phyloP scores from a whole-genome alignment of 2,888 invertebrate genomes.

The Melanostoma scalare region DNA sequence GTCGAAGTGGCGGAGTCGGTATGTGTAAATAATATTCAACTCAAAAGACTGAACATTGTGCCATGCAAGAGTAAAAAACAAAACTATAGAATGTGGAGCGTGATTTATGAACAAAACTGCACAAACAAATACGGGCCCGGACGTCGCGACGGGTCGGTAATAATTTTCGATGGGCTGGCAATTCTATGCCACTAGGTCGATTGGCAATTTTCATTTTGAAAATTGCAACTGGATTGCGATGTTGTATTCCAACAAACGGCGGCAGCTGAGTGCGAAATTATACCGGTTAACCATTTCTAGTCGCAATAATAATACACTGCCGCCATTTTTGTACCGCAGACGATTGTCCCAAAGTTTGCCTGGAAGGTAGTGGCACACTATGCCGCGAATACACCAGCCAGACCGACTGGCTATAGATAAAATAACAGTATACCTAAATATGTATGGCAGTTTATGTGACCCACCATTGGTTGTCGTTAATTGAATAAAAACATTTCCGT shows the following conservation, averaged over 20 bases:
- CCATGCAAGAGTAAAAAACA: conserved; percentile 17
- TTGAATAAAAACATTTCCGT: conserved; percentile 60
- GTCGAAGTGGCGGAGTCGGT: conserved; percentile 47
- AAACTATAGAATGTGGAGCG: conserved; percentile 61
- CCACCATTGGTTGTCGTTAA: conserved; percentile 42
- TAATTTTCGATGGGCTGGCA: conserved; percentile 52
- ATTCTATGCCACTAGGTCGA: conserved; percentile 70
- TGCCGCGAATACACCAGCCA: conserved; percentile 24
- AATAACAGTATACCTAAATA: not conserved
- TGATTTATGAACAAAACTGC: conserved; percentile 65
- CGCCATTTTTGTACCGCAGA: conserved; percentile 18
- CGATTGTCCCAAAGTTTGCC: not conserved
- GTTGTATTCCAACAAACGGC: conserved; percentile 28
- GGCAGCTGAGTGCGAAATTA: conserved; percentile 43
- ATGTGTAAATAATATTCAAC: conserved; percentile 58
- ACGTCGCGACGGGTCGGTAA: not conserved
- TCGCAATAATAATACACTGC: conserved; percentile 46
- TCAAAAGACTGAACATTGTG: conserved; percentile 58
- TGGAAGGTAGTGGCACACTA: conserved; percentile 1
- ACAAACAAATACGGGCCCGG: conserved; percentile 41
- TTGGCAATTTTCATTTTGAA: conserved; percentile 39
- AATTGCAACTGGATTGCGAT: conserved; percentile 41
- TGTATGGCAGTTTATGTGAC: conserved; percentile 23
- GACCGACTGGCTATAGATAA: conserved; percentile 49
- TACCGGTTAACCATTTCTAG: conserved; percentile 51